Conservation (phyloP, 2,888 invertebrate genomes). For the Koerneria pararmatus region DNA sequence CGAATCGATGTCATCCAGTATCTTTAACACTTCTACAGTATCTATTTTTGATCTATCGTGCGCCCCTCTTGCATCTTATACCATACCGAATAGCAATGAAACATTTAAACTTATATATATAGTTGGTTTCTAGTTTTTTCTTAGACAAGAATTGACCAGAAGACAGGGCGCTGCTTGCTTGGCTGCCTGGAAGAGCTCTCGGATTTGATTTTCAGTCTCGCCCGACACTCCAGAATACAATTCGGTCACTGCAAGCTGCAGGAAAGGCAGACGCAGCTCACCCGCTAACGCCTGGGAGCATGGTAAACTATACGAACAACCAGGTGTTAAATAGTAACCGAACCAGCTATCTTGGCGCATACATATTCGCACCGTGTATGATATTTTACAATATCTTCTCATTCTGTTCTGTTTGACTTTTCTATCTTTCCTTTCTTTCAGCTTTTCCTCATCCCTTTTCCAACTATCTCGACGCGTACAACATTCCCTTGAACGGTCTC, state of each 20-base stretch:
- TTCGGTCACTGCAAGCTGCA: slow-evolving; percentile 86
- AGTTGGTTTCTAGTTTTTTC: not conserved
- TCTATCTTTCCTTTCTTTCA: too few relatives aligned
- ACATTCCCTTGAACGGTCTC: too few relatives aligned
- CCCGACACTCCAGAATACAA: slow-evolving; percentile 90
- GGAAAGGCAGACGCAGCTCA: slow-evolving; percentile 75
- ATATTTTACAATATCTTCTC: too few relatives aligned
- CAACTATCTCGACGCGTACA: too few relatives aligned
- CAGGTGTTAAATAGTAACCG: too few relatives aligned
- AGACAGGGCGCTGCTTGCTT: slow-evolving; percentile 49
- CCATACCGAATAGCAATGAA: not conserved
- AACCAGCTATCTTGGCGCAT: too few relatives aligned
- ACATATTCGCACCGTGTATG: too few relatives aligned
- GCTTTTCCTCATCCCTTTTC: too few relatives aligned
- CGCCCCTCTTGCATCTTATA: not conserved
- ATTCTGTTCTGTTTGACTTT: too few relatives aligned
- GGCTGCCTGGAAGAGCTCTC: slow-evolving; percentile 84
- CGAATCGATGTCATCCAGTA: slow-evolving; percentile 92
- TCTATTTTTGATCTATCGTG: slow-evolving; percentile 1
- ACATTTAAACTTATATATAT: not conserved
- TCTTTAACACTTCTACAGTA: slow-evolving; percentile 64
- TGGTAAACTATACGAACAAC: slow-evolving; percentile 34
- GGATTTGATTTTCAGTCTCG: slow-evolving; percentile 86
- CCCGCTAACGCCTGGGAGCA: slow-evolving; percentile 50
- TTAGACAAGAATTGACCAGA: slow-evolving; percentile 29